These are phyloP conservation scores for Penaeus vannamei DNA, from an alignment of 1,140 invertebrate genomes.

Conservation along the genomic window DNA sequence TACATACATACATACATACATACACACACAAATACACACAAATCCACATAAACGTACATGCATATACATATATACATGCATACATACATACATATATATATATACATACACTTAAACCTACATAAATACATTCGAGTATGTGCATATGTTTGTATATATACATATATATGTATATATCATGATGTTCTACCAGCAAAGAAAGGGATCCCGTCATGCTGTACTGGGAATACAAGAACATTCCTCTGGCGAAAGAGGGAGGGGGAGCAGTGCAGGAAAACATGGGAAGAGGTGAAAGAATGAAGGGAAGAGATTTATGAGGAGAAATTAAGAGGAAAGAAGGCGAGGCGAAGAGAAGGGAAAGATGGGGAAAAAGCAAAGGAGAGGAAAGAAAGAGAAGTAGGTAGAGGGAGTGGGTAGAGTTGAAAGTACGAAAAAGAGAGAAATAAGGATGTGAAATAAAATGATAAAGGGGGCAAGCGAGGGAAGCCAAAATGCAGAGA, in stretches of 20 bases:
- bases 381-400: neutral
- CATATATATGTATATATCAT: neutral
- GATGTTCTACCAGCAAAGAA: neutral
- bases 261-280: too few species aligned
- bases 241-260: neutral
- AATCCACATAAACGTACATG: neutral
- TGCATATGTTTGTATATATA: neutral
- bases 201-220: neutral
- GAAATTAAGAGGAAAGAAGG: too few species aligned
- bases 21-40: neutral
- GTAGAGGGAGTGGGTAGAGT: neutral
- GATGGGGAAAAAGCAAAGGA: neutral
- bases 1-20: slow-evolving; percentile 16
- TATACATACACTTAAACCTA: neutral
- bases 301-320: too few species aligned
- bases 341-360: too few species aligned
- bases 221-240: neutral
- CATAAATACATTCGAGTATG: neutral
- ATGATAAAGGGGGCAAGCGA: neutral
- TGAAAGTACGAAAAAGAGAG: neutral
- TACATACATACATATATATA: neutral
- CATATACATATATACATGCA: neutral
- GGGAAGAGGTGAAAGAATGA: too few species aligned
- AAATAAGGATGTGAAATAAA: neutral
- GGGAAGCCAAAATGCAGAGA: neutral